Conservation (phyloP, 2,113 vertebrate genomes). For the Gasterosteus nipponicus region DNA sequence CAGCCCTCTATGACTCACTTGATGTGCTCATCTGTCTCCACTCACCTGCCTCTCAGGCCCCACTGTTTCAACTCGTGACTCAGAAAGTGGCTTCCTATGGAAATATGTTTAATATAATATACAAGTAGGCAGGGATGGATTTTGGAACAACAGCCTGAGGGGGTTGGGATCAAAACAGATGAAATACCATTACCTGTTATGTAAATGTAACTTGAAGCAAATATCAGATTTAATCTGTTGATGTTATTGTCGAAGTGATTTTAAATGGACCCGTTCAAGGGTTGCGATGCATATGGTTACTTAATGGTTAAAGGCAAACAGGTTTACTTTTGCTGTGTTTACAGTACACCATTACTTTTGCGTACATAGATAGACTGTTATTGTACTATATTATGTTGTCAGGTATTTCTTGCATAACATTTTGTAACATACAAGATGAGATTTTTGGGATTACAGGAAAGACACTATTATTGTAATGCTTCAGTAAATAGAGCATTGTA, state of each 20-base stretch:
- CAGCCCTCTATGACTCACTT: conserved; percentile 54
- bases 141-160: neutral
- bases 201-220: neutral
- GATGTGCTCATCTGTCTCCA: conserved; percentile 29
- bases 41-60: conserved; percentile 15
- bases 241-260: neutral
- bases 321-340: neutral
- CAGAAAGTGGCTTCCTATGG: neutral
- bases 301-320: neutral
- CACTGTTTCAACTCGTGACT: conserved; percentile 45
- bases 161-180: neutral
- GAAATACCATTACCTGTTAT: neutral
- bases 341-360: neutral
- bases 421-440: too few relatives aligned
- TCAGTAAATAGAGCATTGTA: neutral
- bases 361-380: neutral
- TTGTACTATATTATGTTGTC: neutral
- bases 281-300: neutral
- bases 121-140: neutral
- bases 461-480: neutral
- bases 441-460: neutral
- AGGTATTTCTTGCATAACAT: neutral
- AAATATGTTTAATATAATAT: neutral
- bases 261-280: neutral
- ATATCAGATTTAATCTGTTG: neutral